Evolutionary conservation across 2,113 vertebrate species (phyloP).

Genomic region (Chloropsis hardwickii): DNA sequence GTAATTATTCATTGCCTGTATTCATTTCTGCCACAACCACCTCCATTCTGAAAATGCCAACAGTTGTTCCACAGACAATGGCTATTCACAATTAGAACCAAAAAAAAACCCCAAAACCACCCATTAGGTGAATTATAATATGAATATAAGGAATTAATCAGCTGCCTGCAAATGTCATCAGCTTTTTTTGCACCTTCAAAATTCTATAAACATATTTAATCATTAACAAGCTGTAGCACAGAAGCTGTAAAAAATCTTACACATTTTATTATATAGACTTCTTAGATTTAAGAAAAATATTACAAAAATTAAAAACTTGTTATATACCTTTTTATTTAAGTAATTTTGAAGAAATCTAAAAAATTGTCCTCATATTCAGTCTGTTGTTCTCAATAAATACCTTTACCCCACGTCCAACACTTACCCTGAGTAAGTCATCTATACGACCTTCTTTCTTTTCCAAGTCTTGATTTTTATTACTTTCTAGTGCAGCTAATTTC

Average conservation of each 20-base stretch:
- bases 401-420: conserved; percentile 46
- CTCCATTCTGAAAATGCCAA: not conserved
- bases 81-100: not conserved
- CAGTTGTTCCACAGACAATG: not conserved
- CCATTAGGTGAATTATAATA: not conserved
- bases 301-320: not conserved
- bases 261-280: not conserved
- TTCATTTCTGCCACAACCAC: not conserved
- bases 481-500: conserved; percentile 98
- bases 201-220: not conserved
- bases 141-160: not conserved
- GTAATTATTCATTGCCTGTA: not conserved
- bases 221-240: not conserved
- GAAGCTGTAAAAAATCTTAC: not conserved
- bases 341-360: not conserved
- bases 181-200: not conserved
- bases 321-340: not conserved
- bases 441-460: conserved; percentile 99
- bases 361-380: not conserved
- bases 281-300: not conserved
- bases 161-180: not conserved
- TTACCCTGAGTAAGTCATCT: conserved; percentile 98
- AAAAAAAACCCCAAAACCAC: not conserved
- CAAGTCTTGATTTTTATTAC: conserved; percentile 98
- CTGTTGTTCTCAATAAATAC: not conserved